Evolutionary conservation across 2,113 vertebrate species (phyloP).

Genomic region (Ceratotherium simum): DNA sequence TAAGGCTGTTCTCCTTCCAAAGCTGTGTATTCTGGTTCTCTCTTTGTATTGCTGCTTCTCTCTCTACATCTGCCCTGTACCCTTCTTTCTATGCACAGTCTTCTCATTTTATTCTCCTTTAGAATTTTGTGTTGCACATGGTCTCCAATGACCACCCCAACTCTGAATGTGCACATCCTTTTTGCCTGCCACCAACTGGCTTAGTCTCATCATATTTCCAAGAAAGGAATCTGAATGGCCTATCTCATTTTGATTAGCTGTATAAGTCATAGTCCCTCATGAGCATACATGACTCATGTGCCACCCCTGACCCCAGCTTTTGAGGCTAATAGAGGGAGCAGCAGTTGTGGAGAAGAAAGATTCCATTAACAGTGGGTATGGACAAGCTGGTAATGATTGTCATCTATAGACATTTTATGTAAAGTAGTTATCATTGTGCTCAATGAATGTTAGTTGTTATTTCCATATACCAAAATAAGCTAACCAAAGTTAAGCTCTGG

Average conservation of each 20-base stretch:
- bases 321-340: not conserved
- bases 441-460: not conserved
- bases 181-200: not conserved
- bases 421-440: not conserved
- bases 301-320: not conserved
- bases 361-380: not conserved
- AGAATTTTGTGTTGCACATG: not conserved
- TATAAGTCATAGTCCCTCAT: not conserved
- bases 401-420: not conserved
- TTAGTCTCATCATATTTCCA: not conserved
- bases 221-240: not conserved
- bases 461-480: conserved; percentile 26
- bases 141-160: not conserved
- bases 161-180: not conserved
- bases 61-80: not conserved
- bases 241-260: not conserved
- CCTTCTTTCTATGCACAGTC: not conserved
- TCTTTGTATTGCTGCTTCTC: not conserved
- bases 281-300: not conserved
- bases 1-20: not conserved
- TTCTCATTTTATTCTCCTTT: not conserved
- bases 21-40: not conserved
- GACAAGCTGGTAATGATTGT: not conserved
- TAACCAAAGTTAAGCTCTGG: conserved; percentile 4
- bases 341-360: not conserved